Percentiles rank a stretch among this genome's conserved stretches.
These are phyloP conservation scores for Neogobius melanostomus DNA, from an alignment of 2,113 vertebrate genomes.

Conservation along the genomic window DNA sequence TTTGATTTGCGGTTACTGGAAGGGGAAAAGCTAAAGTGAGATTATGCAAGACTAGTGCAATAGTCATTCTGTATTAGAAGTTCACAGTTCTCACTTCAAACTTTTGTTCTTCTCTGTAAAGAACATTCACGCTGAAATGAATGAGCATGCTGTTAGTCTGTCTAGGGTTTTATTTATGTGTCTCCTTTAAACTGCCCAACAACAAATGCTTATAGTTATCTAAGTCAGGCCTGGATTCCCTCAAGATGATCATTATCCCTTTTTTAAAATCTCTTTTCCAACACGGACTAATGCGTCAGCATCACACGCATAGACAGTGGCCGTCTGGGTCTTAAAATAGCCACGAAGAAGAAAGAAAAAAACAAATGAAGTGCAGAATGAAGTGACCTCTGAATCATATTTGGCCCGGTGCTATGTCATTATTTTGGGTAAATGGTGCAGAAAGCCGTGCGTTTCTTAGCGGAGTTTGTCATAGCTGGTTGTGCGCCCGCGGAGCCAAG, in stretches of 20 bases:
- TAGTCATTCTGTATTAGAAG: too few species aligned
- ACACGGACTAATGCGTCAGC: slow-evolving; percentile 23
- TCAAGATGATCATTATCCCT: slow-evolving; percentile 25
- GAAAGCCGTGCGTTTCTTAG: slow-evolving; percentile 41
- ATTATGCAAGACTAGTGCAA: neutral
- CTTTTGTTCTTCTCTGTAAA: too few species aligned
- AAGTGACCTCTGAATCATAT: slow-evolving; percentile 45
- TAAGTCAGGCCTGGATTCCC: neutral
- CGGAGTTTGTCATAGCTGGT: slow-evolving; percentile 32
- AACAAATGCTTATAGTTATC: neutral
- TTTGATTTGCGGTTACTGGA: neutral
- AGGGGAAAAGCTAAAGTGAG: neutral
- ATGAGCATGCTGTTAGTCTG: neutral
- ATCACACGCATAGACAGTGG: neutral
- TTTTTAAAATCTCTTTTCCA: slow-evolving; percentile 12
- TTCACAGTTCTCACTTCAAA: too few species aligned
- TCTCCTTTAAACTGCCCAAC: neutral
- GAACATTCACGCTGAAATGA: too few species aligned
- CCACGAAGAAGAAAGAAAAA: neutral
- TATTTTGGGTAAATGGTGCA: slow-evolving; percentile 64
- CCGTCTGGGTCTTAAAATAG: slow-evolving; percentile 34
- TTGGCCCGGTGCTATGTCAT: slow-evolving; percentile 47
- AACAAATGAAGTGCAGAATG: slow-evolving; percentile 34
- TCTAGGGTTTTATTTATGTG: neutral
- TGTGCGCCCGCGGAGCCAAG: slow-evolving; percentile 9